Percentiles rank a stretch among this genome's conserved stretches.
phyloP scores from a whole-genome alignment of 2,797 vertebrate species.

The Coccyzus lansbergi region DNA sequence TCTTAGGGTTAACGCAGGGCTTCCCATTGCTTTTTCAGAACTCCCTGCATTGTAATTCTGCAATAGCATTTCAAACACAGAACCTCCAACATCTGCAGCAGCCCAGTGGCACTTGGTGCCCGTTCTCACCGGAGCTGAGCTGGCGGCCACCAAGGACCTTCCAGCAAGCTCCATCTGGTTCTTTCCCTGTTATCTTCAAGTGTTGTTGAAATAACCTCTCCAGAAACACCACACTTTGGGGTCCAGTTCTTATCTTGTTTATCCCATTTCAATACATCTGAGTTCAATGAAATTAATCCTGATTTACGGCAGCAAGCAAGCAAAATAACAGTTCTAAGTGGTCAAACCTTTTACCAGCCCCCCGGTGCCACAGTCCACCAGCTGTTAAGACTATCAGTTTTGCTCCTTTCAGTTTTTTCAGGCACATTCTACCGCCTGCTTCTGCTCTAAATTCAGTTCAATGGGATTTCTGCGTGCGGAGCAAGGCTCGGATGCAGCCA shows the following conservation, averaged over 20 bases:
- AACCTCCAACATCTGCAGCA: neutral
- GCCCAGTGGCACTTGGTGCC: neutral
- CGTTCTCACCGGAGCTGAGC: neutral
- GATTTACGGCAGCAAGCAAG: neutral
- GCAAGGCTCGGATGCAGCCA: accelerated
- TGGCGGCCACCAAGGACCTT: neutral
- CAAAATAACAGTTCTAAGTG: neutral
- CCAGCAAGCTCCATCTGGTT: neutral
- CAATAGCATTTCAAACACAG: neutral
- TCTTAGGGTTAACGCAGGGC: neutral
- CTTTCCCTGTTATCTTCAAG: neutral
- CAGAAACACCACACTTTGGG: neutral
- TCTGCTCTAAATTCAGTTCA: neutral
- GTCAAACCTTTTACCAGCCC: neutral
- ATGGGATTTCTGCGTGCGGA: neutral
- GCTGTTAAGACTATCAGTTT: neutral
- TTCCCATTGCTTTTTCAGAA: neutral
- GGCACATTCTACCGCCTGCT: neutral
- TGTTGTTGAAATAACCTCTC: neutral
- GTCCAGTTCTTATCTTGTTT: neutral
- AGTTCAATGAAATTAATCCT: neutral
- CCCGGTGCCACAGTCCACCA: neutral
- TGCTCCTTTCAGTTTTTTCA: neutral
- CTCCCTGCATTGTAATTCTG: neutral
- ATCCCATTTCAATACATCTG: neutral